Percentiles rank a stretch among this genome's conserved stretches.
Conservation (phyloP, 2,888 invertebrate genomes). For the Epiblema foenella region DNA sequence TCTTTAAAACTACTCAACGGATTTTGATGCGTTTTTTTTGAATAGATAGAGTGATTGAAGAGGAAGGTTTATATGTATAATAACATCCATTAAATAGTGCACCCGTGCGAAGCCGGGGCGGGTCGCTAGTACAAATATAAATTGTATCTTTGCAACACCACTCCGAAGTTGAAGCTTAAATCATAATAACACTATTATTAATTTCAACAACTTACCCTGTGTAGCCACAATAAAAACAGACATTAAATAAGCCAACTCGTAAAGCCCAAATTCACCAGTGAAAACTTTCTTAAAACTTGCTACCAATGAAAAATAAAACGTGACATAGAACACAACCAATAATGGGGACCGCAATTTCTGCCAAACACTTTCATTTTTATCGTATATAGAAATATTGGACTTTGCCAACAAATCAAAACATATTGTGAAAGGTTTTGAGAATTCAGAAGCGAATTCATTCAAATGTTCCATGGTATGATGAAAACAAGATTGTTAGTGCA, state of each 20-base stretch:
- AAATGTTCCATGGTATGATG: conserved; percentile 42
- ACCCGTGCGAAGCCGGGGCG: no score
- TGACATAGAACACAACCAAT: conserved; percentile 44
- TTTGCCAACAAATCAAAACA: conserved; percentile 49
- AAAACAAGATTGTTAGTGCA: neutral
- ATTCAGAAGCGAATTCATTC: conserved; percentile 49
- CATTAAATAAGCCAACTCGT: conserved; percentile 50
- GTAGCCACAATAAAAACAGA: conserved; percentile 51
- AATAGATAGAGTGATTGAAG: no score
- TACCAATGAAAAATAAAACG: conserved; percentile 45
- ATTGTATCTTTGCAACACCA: no score
- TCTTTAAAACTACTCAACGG: no score
- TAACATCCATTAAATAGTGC: no score
- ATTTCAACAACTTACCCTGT: conserved; percentile 53
- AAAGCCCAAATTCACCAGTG: conserved; percentile 47
- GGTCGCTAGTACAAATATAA: no score
- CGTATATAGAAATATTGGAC: conserved; percentile 49
- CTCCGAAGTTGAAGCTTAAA: no score
- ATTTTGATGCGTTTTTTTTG: no score
- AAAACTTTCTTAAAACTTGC: conserved; percentile 48
- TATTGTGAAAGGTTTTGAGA: conserved; percentile 45
- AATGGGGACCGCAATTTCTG: conserved; percentile 46
- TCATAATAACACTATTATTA: no score
- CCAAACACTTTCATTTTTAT: conserved; percentile 37
- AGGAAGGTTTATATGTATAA: no score